Base-by-base conservation (phyloP, 2,113 vertebrate genomes). In the Sceloporus tristichus region DNA sequence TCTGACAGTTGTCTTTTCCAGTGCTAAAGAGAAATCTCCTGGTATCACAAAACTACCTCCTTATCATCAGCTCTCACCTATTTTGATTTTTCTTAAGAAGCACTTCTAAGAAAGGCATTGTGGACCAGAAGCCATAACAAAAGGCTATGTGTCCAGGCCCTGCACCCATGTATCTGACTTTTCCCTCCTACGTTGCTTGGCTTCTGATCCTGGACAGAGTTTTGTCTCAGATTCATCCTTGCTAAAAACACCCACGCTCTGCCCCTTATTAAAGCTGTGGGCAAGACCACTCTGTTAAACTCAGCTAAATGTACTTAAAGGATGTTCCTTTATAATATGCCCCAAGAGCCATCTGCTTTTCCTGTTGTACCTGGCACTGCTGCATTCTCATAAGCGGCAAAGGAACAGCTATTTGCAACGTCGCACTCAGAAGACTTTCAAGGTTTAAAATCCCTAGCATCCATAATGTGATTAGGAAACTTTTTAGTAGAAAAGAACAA, bases 281-380 rank as follows among this genome's bases (percentile, higher is more conserved):
- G 21, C 56, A 82, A 34, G 38, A 42, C 27, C 62, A 19, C 21
- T 38, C 34, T 42, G 54, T n/a, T 71, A 34, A 29, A 74, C 54
- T 42, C 54, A 54, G 76, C 65, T 70, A 14, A 25, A 70, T 29
- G 18, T 53, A 29, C 73, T 40, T 16, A 73, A 56, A 48, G 16
- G 38, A 23, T 53, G 74, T 66, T 78, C 29, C 59, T 85, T 66
- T n/a, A 74, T n/a, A 81, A 87, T 80, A 87, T 29, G 38, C 38
- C 86, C 79, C 18, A 29, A 87, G 54, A 65, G 23, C 13, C 62
- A 42, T 79, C 75, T 70, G 76, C 2, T 11, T 54, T 81, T 62
- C 18, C 21, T 79, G 56, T 40, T 29, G 19, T 81, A 42, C 56
- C 42, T 65, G 48, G 54, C 16, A 38, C 14, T 3, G 27, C 5